These are phyloP conservation scores for Carduelis carduelis DNA, from an alignment of 2,797 vertebrate species.

Conservation along the genomic window DNA sequence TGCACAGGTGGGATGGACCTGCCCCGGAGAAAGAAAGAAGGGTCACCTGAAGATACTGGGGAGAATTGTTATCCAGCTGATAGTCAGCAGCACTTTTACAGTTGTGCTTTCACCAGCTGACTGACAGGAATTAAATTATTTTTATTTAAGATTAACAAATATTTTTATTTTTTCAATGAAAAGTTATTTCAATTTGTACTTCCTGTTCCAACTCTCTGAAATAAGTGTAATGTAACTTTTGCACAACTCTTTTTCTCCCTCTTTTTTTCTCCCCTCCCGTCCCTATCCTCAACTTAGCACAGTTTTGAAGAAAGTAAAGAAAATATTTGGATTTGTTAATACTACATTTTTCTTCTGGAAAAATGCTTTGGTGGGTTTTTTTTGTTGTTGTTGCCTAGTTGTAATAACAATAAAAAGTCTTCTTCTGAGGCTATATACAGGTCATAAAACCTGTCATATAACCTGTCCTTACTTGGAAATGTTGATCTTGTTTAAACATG, in stretches of 20 bases:
- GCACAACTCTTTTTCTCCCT: not conserved
- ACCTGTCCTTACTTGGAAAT: not conserved
- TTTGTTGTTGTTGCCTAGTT: not conserved
- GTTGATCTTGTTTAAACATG: not conserved
- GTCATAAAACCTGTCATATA: not conserved
- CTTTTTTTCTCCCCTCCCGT: not conserved
- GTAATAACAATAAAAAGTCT: not conserved
- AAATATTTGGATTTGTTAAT: not conserved
- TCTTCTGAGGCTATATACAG: not conserved
- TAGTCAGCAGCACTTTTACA: not conserved
- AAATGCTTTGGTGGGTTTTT: not conserved
- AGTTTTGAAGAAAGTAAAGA: not conserved
- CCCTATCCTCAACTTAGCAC: not conserved
- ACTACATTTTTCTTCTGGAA: not conserved
- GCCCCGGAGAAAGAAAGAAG: not conserved
- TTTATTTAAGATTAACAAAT: not conserved
- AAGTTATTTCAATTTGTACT: not conserved
- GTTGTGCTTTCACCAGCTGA: not conserved
- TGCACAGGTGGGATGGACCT: fast-evolving
- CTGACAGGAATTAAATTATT: not conserved
- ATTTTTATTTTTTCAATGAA: not conserved
- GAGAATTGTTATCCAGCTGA: not conserved
- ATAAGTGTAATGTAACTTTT: not conserved
- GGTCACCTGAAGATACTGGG: not conserved
- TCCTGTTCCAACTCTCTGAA: not conserved